Conservation (phyloP, 2,113 vertebrate species). For the Crotalus horridus region DNA sequence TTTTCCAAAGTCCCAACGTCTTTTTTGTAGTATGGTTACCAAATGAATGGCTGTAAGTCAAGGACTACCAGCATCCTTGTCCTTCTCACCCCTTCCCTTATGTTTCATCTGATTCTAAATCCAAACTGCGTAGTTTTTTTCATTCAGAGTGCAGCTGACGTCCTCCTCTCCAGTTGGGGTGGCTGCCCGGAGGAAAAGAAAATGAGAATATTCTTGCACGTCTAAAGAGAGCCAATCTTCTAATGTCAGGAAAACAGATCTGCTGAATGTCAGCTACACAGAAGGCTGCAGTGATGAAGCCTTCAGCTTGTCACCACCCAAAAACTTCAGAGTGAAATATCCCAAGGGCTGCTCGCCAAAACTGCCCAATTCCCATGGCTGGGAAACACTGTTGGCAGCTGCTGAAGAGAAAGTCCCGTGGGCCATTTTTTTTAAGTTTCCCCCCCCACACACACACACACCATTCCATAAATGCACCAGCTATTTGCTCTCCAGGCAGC, state of each 20-base stretch:
- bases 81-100: neutral
- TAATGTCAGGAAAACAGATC: constrained; percentile 61
- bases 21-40: no score
- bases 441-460: neutral
- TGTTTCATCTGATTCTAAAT: constrained; percentile 14
- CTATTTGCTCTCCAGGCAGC: constrained; percentile 43
- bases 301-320: constrained; percentile 62
- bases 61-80: neutral
- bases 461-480: constrained; percentile 27
- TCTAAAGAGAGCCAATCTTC: constrained; percentile 56
- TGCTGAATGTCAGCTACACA: constrained; percentile 56
- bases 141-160: constrained; percentile 10
- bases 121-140: constrained; percentile 18
- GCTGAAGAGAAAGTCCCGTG: constrained; percentile 57
- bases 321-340: constrained; percentile 60
- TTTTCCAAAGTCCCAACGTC: no score
- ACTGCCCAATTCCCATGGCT: constrained; percentile 65
- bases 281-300: constrained; percentile 67
- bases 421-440: constrained; percentile 53
- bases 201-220: constrained; percentile 34
- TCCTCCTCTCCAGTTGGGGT: constrained; percentile 32
- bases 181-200: constrained; percentile 36
- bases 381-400: constrained; percentile 54
- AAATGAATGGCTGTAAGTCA: no score
- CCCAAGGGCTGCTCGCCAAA: constrained; percentile 57